Evolutionary conservation across 1,140 invertebrate species (phyloP), one percentile per base, ranked within the genome.

Genomic region (Lepidotrigona ventralis): DNA sequence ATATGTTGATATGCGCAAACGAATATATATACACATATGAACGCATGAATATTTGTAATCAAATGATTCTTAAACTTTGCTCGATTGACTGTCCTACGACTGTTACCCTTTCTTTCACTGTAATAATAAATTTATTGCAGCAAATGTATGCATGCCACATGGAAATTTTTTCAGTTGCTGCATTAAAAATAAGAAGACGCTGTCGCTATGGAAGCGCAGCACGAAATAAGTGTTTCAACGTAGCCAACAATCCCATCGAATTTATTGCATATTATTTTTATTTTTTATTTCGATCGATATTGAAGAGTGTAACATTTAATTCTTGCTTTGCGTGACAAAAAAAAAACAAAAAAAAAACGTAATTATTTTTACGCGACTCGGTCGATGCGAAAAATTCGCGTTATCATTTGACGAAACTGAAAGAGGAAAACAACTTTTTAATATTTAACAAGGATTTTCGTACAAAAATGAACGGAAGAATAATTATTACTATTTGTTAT

Each of bases 261-360:
- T 81, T 58, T 68, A 17, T 58, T 81, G 58, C 68, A 21, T 46
- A 14, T 14, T 56, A 19, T 2, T 19, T 68, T 3, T 76, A 56
- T 69, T 76, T 76, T 75, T 76, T 77, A 69, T 82, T 60, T 69
- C 33, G n/a, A 81, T 81, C 80, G 80, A 82, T 82, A 77, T 19
- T 15, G 33, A 54, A 76, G 12, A 64, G 17, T 0, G 58, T 39
- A 54, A 74, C 1, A 3, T 33, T 46, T 58, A 58, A 81, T 66
- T 74, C 23, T 74, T n/a, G n/a, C 26, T 26, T n/a, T 23, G 17
- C 14, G 5, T 0, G 17, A 29, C 6, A 46, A 46, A 0, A 46
- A 46, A 46, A 8, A 46, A 46, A 46, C 6, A 46, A 39, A 39
- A 39, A 6, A 39, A 8, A 39, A 39, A 2, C 21, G 1, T 64